Evolutionary conservation across 2,113 vertebrate genomes (phyloP), one percentile per base, ranked within the genome.

Genomic region (Platycercus adscitus): DNA sequence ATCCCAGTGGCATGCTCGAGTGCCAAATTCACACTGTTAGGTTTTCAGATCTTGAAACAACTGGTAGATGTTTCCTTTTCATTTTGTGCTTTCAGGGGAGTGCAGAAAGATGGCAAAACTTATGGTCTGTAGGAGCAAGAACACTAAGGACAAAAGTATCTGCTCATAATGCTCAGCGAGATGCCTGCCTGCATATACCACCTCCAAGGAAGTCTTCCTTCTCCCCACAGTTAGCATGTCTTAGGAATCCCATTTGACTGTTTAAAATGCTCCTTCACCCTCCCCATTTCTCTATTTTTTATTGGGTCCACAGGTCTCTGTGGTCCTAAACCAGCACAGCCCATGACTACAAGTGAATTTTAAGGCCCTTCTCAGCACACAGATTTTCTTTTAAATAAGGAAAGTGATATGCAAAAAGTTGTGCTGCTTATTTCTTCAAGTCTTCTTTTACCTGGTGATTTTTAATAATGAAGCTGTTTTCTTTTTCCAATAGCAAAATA

Each of bases 151-250:
- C 60, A 89, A 56, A 69, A 76, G 21, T 5, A 56, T 41, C 44
- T 88, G 35, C 37, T 53, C 0, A 0, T 16, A 43, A 26, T 1
- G 6, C 12, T 49, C 24, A 14, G 26, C 17, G 63, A 50, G 52
- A 21, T 46, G 10, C 9, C 19, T 63, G 37, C 9, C 68, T 58
- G 18, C n/a, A 37, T 10, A 5, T 6, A 9, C 4, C 5, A 19
- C 10, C 26, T 78, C 53, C 50, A 50, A 53, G 39, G 73, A 84
- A 71, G 75, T 14, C 37, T 37, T 86, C 17, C 11, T 87, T 55
- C 33, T 71, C 61, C 23, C 17, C 25, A 20, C 7, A 41, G 11
- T 61, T 52, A 76, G 20, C 33, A 21, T 20, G 13, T 35, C 1
- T 76, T 56, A 46, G 10, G 2, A 73, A 66, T 37, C 28, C 7